Percentiles rank a stretch among this genome's conserved stretches.
Evolutionary conservation across 2,888 invertebrate species (phyloP).

Genomic region (Hydropsyche betteni): DNA sequence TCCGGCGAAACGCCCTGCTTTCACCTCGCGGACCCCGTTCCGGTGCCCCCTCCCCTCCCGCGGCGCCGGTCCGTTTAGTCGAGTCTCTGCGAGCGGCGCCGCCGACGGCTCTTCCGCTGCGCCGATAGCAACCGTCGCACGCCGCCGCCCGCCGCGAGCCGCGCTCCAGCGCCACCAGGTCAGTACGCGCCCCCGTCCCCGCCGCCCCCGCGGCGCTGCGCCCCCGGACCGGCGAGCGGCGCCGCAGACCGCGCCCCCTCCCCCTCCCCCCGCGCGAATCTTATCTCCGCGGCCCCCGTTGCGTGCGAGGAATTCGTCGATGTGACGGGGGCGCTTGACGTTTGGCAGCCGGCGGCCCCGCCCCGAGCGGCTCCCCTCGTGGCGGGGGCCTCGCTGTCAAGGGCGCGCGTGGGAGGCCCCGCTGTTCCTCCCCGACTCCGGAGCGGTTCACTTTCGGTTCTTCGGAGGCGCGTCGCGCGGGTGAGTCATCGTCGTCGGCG

Average conservation of each 20-base stretch:
- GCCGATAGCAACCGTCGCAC: constrained; percentile 13
- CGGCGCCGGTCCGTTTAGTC: constrained; percentile 57
- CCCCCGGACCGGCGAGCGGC: neutral
- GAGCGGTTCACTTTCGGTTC: too few species aligned
- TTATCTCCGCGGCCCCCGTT: neutral
- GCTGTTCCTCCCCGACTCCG: too few species aligned
- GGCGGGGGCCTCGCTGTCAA: too few species aligned
- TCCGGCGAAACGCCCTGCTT: neutral
- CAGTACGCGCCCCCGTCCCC: constrained; percentile 48
- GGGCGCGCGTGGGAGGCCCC: too few species aligned
- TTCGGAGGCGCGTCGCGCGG: too few species aligned
- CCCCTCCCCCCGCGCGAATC: neutral
- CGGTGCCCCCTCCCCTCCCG: constrained; percentile 61
- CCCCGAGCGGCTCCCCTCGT: too few species aligned
- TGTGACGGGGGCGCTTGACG: neutral
- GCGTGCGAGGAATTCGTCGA: neutral
- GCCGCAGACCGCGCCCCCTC: neutral
- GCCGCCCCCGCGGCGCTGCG: constrained; percentile 7
- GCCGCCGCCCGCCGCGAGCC: constrained; percentile 53
- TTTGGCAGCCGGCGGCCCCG: too few species aligned
- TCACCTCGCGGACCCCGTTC: constrained; percentile 50
- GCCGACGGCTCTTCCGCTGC: constrained; percentile 10
- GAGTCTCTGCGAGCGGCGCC: constrained; percentile 32
- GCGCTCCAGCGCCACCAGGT: constrained; percentile 53
- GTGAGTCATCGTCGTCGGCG: too few species aligned